Percentiles rank a stretch among this genome's conserved stretches.
Conservation (phyloP, 2,113 vertebrate genomes). For the Cyprinodon variegatus region DNA sequence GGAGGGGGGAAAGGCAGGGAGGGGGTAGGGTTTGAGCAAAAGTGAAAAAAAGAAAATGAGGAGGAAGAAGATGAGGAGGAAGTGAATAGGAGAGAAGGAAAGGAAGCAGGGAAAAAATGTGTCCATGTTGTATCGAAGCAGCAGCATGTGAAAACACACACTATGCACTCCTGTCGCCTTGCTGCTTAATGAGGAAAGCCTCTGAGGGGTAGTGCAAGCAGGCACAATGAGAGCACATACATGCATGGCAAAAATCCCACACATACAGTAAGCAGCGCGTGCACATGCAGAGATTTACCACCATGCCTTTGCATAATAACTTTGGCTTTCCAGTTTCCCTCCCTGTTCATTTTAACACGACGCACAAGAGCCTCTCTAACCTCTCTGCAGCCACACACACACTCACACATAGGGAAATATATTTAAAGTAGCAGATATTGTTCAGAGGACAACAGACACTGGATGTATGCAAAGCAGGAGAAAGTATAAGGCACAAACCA, state of each 20-base stretch:
- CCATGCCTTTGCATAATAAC: slow-evolving; percentile 76
- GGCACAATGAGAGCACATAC: slow-evolving; percentile 25
- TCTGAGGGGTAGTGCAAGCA: slow-evolving; percentile 56
- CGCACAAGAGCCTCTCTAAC: slow-evolving; percentile 68
- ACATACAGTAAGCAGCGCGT: slow-evolving; percentile 33
- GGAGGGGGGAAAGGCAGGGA: slow-evolving; percentile 3
- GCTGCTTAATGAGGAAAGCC: slow-evolving; percentile 78
- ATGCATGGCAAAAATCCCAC: slow-evolving; percentile 22
- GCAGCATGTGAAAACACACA: slow-evolving; percentile 77
- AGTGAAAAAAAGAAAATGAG: slow-evolving; percentile 2
- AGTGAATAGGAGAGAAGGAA: slow-evolving; percentile 35
- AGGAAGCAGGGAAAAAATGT: slow-evolving; percentile 35
- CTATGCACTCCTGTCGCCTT: slow-evolving; percentile 76
- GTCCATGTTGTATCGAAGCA: slow-evolving; percentile 69
- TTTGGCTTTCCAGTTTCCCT: slow-evolving; percentile 66
- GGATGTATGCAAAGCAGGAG: slow-evolving; percentile 8
- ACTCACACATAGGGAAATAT: slow-evolving; percentile 16
- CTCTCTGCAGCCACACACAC: slow-evolving; percentile 42
- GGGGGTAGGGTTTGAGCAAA: slow-evolving; percentile 11
- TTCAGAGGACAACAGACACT: slow-evolving; percentile 8
- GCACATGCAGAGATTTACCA: slow-evolving; percentile 67
- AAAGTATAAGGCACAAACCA: neutral
- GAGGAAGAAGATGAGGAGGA: slow-evolving; percentile 25
- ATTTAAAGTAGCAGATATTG: slow-evolving; percentile 32
- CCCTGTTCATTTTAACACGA: slow-evolving; percentile 66